Base-by-base conservation (phyloP, 2,888 invertebrate species). In the Ellobium chinense region DNA sequence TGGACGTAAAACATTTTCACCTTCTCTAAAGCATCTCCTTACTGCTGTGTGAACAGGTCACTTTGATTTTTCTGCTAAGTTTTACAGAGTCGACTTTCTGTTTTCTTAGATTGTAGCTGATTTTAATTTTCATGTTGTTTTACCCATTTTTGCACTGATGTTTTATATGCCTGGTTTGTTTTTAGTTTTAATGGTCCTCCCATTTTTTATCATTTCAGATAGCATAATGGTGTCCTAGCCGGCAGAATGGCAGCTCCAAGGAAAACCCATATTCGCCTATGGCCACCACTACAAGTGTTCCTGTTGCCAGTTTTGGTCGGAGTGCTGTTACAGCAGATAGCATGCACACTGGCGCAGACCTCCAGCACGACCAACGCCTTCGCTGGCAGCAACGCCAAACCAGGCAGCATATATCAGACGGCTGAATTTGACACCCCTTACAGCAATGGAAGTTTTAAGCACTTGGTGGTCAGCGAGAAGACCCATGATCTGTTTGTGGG, bases 401-500 rank as follows among this genome's bases (percentile, higher is more conserved):
- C 34, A 37, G 60, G 34, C 60, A 72, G 72, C 72, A 36, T 58
- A 24, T 78, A 78, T 34, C 34, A 69, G 62, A 63, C 63, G 9
- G 37, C 39, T 1, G 70, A 60, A 31, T 78, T 78, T 34, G 24
- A 7, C 1, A 62, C 46, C n/a, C 78, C 70, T 12, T 31, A 62
- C 70, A 63, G 4, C 27, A 79, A 79, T 24, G 65, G 54, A 9
- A 34, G 46, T 24, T 66, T 79, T 12, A 58, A 31, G 0, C 37
- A 56, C 21, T 18, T 79, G 36, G 27, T 27, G 0, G 72, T 79
- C 65, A 79, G 70, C n/a, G 29, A 27, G 18, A 31, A 63, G 37
- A 65, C 24, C 4, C 79, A 79, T 9, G 73, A 72, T 58, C 72
- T 79, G 7, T 73, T 46, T 21, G 29, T 79, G 27, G 79, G 79